Percentiles rank a stretch among this genome's conserved stretches.
phyloP scores from a whole-genome alignment of 1,140 invertebrate genomes.

The Neodiprion fabricii region DNA sequence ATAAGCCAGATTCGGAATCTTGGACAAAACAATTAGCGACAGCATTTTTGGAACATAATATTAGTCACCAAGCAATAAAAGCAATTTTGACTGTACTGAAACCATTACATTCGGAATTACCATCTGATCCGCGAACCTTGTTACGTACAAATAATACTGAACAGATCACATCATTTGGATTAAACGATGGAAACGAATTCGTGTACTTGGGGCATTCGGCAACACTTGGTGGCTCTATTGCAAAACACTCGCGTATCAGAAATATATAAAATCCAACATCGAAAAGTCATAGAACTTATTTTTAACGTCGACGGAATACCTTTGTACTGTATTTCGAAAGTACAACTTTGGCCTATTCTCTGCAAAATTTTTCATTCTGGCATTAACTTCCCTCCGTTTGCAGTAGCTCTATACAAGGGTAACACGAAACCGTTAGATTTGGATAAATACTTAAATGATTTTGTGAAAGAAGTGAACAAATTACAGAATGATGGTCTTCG shows the following conservation, averaged over 20 bases:
- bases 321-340: background rate
- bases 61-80: background rate
- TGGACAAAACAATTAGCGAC: background rate
- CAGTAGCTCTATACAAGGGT: background rate
- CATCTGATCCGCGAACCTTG: background rate
- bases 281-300: background rate
- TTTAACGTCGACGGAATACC: background rate
- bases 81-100: background rate
- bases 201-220: background rate
- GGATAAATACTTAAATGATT: background rate
- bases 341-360: background rate
- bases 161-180: background rate
- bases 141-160: background rate
- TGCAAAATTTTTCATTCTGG: background rate
- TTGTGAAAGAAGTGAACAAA: background rate
- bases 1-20: background rate
- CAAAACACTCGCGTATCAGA: background rate
- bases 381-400: background rate
- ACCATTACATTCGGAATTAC: background rate
- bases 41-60: background rate
- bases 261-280: background rate
- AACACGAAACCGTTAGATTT: background rate
- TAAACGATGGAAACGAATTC: background rate
- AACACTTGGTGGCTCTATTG: background rate
- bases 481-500: background rate